These are phyloP conservation scores for Drosophila lowei DNA, from an alignment of 1,140 invertebrate genomes.

Conservation along the genomic window DNA sequence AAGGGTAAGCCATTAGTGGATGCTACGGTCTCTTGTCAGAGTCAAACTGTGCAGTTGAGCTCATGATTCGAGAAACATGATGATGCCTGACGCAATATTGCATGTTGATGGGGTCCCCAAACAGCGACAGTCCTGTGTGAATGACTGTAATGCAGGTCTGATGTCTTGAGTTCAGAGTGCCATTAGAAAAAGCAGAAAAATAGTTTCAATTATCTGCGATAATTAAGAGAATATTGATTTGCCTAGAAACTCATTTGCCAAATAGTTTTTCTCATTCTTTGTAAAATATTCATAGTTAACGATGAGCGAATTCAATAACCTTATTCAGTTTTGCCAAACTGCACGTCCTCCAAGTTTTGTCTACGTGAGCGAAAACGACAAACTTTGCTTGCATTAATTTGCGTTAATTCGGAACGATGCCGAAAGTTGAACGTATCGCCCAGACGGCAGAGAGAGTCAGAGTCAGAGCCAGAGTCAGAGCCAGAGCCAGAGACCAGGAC, in stretches of 20 bases:
- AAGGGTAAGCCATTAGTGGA: constrained; percentile 29
- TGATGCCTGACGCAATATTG: constrained; percentile 14
- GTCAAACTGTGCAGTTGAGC: constrained; percentile 31
- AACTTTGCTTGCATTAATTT: constrained; percentile 59
- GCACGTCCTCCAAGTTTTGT: constrained; percentile 41
- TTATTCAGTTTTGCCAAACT: constrained; percentile 31
- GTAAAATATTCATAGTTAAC: constrained; percentile 47
- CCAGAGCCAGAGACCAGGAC: constrained; percentile 29
- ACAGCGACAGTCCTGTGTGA: neutral
- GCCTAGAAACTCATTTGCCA: constrained; percentile 21
- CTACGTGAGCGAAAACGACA: constrained; percentile 51
- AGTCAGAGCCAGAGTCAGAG: constrained; percentile 6
- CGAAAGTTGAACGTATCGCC: constrained; percentile 29
- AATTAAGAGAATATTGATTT: no score
- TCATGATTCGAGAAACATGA: constrained; percentile 26
- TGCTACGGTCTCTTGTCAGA: constrained; percentile 7
- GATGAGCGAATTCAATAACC: constrained; percentile 47
- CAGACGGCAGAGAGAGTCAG: neutral
- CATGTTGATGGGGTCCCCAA: constrained; percentile 7
- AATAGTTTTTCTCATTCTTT: constrained; percentile 29
- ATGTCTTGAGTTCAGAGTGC: neutral
- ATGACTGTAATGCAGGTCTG: no score
- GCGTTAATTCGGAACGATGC: constrained; percentile 49
- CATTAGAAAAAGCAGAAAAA: neutral
- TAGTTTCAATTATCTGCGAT: no score